Conservation (phyloP, 2,888 invertebrate genomes). For the Lampropteryx suffumata region DNA sequence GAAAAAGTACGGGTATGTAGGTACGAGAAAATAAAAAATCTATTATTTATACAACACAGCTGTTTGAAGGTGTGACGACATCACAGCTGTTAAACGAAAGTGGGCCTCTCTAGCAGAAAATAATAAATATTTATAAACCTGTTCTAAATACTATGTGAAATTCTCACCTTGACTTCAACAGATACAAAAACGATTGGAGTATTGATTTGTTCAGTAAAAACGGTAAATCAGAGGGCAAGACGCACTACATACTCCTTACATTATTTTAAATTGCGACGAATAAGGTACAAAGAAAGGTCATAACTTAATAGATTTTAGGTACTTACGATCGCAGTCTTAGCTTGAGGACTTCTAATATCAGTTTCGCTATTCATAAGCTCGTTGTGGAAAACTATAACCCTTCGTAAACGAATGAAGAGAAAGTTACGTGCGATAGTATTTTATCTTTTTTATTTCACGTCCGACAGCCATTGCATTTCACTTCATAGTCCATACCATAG, state of each 20-base stretch:
- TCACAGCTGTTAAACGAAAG: conserved; percentile 75
- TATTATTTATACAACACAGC: conserved; percentile 2
- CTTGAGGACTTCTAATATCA: conserved; percentile 23
- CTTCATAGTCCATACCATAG: too few relatives aligned
- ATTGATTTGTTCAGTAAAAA: conserved; percentile 10
- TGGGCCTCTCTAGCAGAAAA: conserved; percentile 44
- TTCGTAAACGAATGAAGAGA: conserved; percentile 42
- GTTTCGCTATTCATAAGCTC: conserved; percentile 19
- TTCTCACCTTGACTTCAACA: too few relatives aligned
- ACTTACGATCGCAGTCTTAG: conserved; percentile 44
- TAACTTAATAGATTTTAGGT: conserved; percentile 34
- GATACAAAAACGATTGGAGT: neutral
- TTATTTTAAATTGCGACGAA: conserved; percentile 54
- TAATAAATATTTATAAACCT: too few relatives aligned
- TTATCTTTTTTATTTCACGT: conserved; percentile 36
- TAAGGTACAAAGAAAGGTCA: conserved; percentile 67
- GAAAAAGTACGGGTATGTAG: too few relatives aligned
- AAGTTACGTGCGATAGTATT: conserved; percentile 47
- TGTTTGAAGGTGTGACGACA: conserved; percentile 61
- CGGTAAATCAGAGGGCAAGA: too few relatives aligned
- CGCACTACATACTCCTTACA: too few relatives aligned
- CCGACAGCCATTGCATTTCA: too few relatives aligned
- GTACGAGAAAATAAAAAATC: too few relatives aligned
- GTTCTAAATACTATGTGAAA: too few relatives aligned
- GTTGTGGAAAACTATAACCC: conserved; percentile 31